These are phyloP conservation scores for Maccullochella peelii DNA, from an alignment of 2,113 vertebrate genomes.

Conservation along the genomic window DNA sequence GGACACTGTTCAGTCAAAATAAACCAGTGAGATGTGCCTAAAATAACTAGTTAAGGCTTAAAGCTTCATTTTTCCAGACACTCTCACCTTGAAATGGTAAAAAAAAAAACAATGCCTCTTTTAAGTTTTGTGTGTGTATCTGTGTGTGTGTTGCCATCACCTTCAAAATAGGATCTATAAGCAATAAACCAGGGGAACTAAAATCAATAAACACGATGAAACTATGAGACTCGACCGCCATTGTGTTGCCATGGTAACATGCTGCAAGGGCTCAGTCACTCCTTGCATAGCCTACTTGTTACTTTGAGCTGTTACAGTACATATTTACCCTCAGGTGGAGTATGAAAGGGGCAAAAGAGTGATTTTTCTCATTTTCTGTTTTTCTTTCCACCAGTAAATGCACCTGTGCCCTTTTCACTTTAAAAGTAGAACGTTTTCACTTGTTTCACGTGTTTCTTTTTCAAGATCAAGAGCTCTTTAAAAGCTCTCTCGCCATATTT, in stretches of 20 bases:
- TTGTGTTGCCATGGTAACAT: conserved; percentile 63
- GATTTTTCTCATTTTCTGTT: not conserved
- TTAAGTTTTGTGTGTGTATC: not conserved
- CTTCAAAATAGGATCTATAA: conserved; percentile 62
- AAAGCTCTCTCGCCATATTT: not conserved
- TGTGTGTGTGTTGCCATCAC: conserved; percentile 11
- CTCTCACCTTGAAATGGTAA: not conserved
- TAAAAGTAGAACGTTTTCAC: not conserved
- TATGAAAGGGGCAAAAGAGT: not conserved
- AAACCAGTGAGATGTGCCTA: not conserved
- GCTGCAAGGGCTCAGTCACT: conserved; percentile 35
- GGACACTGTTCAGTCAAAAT: accelerated
- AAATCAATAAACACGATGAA: conserved; percentile 47
- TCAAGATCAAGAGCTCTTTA: not conserved
- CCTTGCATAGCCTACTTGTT: not conserved
- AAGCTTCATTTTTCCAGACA: not conserved
- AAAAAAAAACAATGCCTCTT: not conserved
- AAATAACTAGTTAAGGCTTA: not conserved
- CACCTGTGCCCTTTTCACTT: not conserved
- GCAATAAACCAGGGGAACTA: conserved; percentile 32
- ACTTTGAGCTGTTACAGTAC: not conserved
- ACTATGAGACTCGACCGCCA: conserved; percentile 13
- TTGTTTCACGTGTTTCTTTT: not conserved
- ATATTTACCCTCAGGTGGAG: not conserved
- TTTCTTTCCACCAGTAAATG: not conserved